Evolutionary conservation across 2,888 invertebrate species (phyloP).

Genomic region (Dynastes tityus): DNA sequence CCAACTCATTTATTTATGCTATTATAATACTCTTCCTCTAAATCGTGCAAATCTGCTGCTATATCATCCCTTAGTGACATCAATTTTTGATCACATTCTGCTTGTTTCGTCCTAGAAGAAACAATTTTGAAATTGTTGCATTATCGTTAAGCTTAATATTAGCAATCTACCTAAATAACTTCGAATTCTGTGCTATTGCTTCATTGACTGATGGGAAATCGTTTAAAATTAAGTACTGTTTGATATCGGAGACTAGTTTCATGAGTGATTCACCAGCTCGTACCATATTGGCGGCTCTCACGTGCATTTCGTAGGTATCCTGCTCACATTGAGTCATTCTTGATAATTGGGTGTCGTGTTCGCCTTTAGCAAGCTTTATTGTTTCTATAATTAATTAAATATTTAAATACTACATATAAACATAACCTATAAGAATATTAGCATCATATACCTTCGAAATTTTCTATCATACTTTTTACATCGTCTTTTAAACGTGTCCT

Average conservation of each 20-base stretch:
- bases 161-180: constrained; percentile 76
- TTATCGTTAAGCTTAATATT: neutral
- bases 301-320: constrained; percentile 97
- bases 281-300: constrained; percentile 95
- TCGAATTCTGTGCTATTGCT: constrained; percentile 94
- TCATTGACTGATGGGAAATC: constrained; percentile 99
- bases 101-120: constrained; percentile 83
- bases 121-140: neutral
- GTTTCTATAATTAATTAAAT: constrained; percentile 78
- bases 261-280: constrained; percentile 96
- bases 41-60: constrained; percentile 92
- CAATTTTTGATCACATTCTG: constrained; percentile 93
- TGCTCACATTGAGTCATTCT: constrained; percentile 95
- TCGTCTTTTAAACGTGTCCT: constrained; percentile 96
- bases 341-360: constrained; percentile 91
- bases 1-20: constrained; percentile 82
- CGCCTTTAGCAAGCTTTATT: constrained; percentile 89
- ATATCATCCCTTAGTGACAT: constrained; percentile 95
- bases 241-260: constrained; percentile 97
- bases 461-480: constrained; percentile 97
- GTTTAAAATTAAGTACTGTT: constrained; percentile 97
- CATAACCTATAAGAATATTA: constrained; percentile 59
- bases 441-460: constrained; percentile 85
- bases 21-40: constrained; percentile 94
- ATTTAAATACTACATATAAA: constrained; percentile 3